phyloP scores from a whole-genome alignment of 1,140 invertebrate species.

The Drosophila sp. region DNA sequence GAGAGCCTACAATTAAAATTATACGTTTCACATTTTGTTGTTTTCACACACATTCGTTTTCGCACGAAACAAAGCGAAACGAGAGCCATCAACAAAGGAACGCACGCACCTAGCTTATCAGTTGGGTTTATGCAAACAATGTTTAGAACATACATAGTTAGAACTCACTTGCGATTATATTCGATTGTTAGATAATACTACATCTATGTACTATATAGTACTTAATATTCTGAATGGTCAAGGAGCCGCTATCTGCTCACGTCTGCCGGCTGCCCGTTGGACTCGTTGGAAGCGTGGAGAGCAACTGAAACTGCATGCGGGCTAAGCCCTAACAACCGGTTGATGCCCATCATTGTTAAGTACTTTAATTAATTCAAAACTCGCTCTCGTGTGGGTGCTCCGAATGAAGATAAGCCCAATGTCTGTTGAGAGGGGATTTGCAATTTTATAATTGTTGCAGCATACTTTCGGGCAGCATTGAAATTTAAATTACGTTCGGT shows the following conservation, averaged over 20 bases:
- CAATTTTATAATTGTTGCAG: not conserved
- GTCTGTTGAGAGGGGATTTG: not conserved
- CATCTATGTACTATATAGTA: not conserved
- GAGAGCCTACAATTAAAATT: not conserved
- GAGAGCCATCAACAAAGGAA: conserved; percentile 14
- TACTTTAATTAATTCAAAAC: conserved; percentile 14
- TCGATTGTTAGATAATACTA: conserved; percentile 4
- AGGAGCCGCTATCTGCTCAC: not conserved
- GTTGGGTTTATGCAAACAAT: conserved; percentile 17
- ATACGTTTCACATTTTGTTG: not conserved
- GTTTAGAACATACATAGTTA: conserved; percentile 12
- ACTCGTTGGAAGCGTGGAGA: conserved; percentile 15
- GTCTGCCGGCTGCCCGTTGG: conserved; percentile 4
- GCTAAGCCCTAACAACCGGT: conserved; percentile 7
- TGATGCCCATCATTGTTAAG: conserved; percentile 10
- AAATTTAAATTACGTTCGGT: no score
- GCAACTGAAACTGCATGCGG: conserved; percentile 21
- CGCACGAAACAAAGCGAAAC: conserved; percentile 1
- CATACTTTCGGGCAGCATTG: not conserved
- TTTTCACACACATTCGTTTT: conserved; percentile 3
- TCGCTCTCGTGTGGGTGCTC: conserved; percentile 12
- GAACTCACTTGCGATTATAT: conserved; percentile 19
- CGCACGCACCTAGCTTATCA: conserved; percentile 17
- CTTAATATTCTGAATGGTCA: not conserved
- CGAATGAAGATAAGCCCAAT: not conserved